Evolutionary conservation across 2,888 invertebrate species (phyloP).

Genomic region (Lasioglossum oenotherae): DNA sequence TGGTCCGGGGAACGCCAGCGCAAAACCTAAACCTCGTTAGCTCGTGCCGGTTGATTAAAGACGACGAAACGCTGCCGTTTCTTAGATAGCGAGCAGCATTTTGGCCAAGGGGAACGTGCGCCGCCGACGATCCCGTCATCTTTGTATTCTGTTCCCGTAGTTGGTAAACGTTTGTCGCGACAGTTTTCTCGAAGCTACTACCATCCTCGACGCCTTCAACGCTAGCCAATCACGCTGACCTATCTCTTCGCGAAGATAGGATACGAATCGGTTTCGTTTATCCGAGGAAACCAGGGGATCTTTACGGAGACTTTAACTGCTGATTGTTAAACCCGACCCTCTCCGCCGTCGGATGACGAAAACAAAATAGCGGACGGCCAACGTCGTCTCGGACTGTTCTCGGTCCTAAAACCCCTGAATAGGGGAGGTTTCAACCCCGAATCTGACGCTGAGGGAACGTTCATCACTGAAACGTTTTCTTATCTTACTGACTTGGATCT

Average conservation of each 20-base stretch:
- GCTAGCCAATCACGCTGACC: conserved; percentile 51
- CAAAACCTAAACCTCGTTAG: conserved; percentile 48
- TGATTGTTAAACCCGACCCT: conserved; percentile 8
- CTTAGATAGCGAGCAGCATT: not conserved
- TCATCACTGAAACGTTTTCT: not conserved
- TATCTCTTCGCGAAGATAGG: not conserved
- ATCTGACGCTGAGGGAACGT: not conserved
- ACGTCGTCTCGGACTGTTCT: not conserved
- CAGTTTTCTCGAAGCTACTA: conserved; percentile 20
- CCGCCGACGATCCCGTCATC: not conserved
- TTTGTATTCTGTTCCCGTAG: conserved; percentile 50
- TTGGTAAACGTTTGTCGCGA: conserved; percentile 24
- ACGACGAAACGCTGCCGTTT: conserved; percentile 42
- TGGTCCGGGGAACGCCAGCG: conserved; percentile 25
- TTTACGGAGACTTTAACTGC: conserved; percentile 29
- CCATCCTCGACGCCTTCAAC: conserved; percentile 22
- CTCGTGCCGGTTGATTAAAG: conserved; percentile 61
- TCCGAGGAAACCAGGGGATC: not conserved
- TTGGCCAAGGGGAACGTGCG: conserved; percentile 16
- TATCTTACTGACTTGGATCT: not conserved
- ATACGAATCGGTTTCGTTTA: not conserved
- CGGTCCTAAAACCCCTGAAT: not conserved
- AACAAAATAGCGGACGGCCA: not conserved
- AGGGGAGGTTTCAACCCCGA: not conserved
- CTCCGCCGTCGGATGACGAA: not conserved